Evolutionary conservation across 2,113 vertebrate species (phyloP).

Genomic region (Ascaphus truei): DNA sequence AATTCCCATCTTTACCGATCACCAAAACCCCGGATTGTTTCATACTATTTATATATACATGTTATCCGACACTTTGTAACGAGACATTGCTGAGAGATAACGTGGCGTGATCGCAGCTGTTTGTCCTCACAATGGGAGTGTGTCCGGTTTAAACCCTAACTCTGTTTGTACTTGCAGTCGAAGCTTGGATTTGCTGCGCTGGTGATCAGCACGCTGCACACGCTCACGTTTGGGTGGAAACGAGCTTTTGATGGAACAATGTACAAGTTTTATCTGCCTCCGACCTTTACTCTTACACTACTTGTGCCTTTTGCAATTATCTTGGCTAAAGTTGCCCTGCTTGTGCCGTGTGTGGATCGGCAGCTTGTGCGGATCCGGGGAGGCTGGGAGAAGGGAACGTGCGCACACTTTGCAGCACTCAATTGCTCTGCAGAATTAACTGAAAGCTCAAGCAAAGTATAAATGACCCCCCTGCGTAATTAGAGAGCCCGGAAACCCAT

Average conservation of each 20-base stretch:
- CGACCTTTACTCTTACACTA: constrained; percentile 80
- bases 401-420: constrained; percentile 53
- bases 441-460: constrained; percentile 56
- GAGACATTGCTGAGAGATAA: too few relatives aligned
- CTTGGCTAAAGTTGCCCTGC: constrained; percentile 68
- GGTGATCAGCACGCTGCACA: constrained; percentile 77
- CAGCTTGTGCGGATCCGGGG: constrained; percentile 78
- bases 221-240: constrained; percentile 79
- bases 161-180: constrained; percentile 64
- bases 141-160: neutral
- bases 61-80: too few relatives aligned
- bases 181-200: constrained; percentile 79
- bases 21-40: too few relatives aligned
- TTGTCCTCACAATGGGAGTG: too few relatives aligned
- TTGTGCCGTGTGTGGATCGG: constrained; percentile 67
- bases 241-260: constrained; percentile 70
- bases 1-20: neutral
- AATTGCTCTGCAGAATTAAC: constrained; percentile 23
- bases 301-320: constrained; percentile 71
- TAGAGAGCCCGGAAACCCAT: too few relatives aligned
- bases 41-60: too few relatives aligned
- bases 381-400: constrained; percentile 78
- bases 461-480: neutral
- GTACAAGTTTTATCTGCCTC: constrained; percentile 86
- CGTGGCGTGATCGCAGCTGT: too few relatives aligned